Evolutionary conservation across 2,888 invertebrate species (phyloP).

Genomic region (Julus scandinavius): DNA sequence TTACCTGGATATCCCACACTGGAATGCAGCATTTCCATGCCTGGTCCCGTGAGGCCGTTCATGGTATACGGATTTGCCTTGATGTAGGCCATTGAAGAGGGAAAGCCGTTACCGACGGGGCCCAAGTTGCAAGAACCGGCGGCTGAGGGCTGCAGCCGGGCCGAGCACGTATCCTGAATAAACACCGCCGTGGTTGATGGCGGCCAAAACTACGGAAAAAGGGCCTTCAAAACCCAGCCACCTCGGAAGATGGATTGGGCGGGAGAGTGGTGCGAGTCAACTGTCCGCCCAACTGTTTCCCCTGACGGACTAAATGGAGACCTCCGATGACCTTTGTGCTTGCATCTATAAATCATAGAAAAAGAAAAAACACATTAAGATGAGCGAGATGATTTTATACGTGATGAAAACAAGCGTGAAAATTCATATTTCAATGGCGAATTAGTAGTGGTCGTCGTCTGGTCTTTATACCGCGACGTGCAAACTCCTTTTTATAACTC

Average conservation of each 20-base stretch:
- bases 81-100: slow-evolving; percentile 57
- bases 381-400: slow-evolving; percentile 45
- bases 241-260: not conserved
- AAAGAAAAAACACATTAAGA: slow-evolving; percentile 33
- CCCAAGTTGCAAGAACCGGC: slow-evolving; percentile 50
- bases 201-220: not conserved
- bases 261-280: slow-evolving; percentile 25
- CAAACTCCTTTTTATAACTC: not conserved
- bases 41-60: slow-evolving; percentile 59
- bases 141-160: slow-evolving; percentile 53
- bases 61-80: slow-evolving; percentile 63
- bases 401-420: slow-evolving; percentile 51
- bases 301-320: slow-evolving; percentile 32
- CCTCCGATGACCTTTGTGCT: slow-evolving; percentile 39
- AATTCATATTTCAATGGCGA: slow-evolving; percentile 50
- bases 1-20: slow-evolving; percentile 55
- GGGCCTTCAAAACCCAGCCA: not conserved
- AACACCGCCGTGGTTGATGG: slow-evolving; percentile 45
- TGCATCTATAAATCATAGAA: slow-evolving; percentile 44
- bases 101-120: not conserved
- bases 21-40: slow-evolving; percentile 56
- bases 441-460: slow-evolving; percentile 28
- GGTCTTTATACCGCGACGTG: not conserved
- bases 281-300: slow-evolving; percentile 49
- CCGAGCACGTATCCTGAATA: slow-evolving; percentile 37